Percentiles rank a stretch among this genome's conserved stretches.
These are phyloP conservation scores for Rhagonycha lutea DNA, from an alignment of 2,888 invertebrate species.

Conservation along the genomic window DNA sequence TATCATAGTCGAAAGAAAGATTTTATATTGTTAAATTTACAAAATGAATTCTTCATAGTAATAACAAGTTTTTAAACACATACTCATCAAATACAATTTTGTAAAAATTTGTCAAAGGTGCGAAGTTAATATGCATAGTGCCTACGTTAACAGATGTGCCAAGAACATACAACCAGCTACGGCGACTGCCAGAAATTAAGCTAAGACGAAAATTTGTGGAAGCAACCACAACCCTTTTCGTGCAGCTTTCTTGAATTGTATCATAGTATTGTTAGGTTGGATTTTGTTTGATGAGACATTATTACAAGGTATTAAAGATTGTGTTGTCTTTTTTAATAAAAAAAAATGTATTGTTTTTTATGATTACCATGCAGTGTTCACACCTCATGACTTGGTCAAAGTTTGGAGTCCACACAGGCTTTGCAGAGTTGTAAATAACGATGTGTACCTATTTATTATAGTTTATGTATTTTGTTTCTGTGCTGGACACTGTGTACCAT, in stretches of 20 bases:
- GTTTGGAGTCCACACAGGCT: conserved; percentile 30
- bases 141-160: conserved; percentile 52
- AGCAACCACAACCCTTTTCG: neutral
- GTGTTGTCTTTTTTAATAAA: neutral
- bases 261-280: conserved; percentile 28
- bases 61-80: conserved; percentile 35
- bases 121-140: conserved; percentile 44
- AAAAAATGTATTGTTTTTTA: conserved; percentile 21
- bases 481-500: conserved; percentile 51
- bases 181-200: conserved; percentile 49
- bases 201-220: neutral
- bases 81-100: conserved; percentile 5
- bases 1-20: neutral
- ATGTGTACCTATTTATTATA: conserved; percentile 24
- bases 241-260: conserved; percentile 20
- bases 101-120: conserved; percentile 12
- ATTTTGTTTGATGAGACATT: conserved; percentile 22
- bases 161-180: conserved; percentile 53
- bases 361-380: conserved; percentile 42
- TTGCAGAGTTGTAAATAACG: conserved; percentile 23
- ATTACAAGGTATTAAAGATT: conserved; percentile 21
- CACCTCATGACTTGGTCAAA: conserved; percentile 32
- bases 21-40: conserved; percentile 6
- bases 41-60: conserved; percentile 38
- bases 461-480: conserved; percentile 28